Percentiles rank a stretch among this genome's conserved stretches.
Conservation (phyloP, 2,888 invertebrate species). For the Mesopsocus fuscifrons region DNA sequence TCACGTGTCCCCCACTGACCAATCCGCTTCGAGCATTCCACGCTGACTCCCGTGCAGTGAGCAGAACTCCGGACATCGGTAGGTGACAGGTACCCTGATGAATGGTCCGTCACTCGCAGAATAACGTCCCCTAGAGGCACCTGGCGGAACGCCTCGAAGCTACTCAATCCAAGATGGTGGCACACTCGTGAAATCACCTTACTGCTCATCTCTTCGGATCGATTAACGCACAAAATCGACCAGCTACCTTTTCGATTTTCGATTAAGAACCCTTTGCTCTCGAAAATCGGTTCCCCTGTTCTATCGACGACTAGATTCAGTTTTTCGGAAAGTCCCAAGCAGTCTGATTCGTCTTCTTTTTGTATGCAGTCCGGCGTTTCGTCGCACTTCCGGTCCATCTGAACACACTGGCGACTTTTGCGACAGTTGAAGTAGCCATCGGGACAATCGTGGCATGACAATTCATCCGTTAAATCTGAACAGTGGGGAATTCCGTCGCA, state of each 20-base stretch:
- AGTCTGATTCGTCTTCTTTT: constrained; percentile 1
- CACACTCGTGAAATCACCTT: too few relatives aligned
- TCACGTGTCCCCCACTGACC: not conserved
- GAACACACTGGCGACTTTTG: not conserved
- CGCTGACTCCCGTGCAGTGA: constrained; percentile 10
- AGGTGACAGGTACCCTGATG: too few relatives aligned
- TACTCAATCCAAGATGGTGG: too few relatives aligned
- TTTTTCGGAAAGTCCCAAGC: not conserved
- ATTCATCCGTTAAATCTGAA: constrained; percentile 53
- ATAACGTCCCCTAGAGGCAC: too few relatives aligned
- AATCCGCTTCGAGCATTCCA: constrained; percentile 11
- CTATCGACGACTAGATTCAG: not conserved
- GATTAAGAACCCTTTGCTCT: not conserved
- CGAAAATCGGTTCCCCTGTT: not conserved
- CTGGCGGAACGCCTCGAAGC: too few relatives aligned
- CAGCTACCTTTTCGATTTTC: not conserved
- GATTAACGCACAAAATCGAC: not conserved
- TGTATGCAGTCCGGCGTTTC: not conserved
- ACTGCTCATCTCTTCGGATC: too few relatives aligned
- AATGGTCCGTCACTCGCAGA: too few relatives aligned
- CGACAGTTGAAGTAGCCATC: constrained; percentile 1
- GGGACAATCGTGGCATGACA: constrained; percentile 30
- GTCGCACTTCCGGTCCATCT: not conserved
- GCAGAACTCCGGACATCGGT: too few relatives aligned
- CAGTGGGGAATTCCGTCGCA: constrained; percentile 63